Evolutionary conservation across 2,797 vertebrate genomes (phyloP), one percentile per base, ranked within the genome.

Genomic region (Chelon labrosus): DNA sequence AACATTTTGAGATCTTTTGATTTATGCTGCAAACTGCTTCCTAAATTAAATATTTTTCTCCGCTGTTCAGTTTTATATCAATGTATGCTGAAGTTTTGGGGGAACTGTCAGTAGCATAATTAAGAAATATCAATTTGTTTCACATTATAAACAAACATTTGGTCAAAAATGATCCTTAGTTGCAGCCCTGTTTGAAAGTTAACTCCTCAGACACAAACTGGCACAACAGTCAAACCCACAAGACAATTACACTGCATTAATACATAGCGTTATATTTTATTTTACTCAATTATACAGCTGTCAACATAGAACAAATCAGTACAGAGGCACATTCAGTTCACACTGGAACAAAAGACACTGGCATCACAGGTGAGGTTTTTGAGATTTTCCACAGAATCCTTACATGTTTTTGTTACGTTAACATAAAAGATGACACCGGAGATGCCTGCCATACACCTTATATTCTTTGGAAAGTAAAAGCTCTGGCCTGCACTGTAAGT

Each of bases 261-360:
- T 47, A 44, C 14, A 37, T 71, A 37, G 77, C 42, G 58, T 78
- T 70, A 55, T 17, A 60, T 60, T 91, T 87, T 73, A 87, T 87
- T 88, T 75, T 2, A 82, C 53, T 80, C 47, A 78, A n/a, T 75
- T 69, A 82, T 58, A 88, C 66, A 77, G 11, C 65, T 87, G 49
- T 74, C 14, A 78, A 88, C 73, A 77, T 53, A 87, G 52, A 79
- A 46, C 65, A 77, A 20, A 72, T 89, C 39, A 53, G 53, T 61
- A 89, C 64, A 78, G 70, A 85, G 69, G 75, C 80, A 89, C 81
- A 49, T 74, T 75, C 9, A 88, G 67, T 87, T 86, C 60, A 90
- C 83, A 86, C 37, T 49, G 14, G 75, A 57, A 84, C 20, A 51
- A 42, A 47, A 56, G 19, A 60, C 52, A 55, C 10, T 0, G 12